Percentiles rank a stretch among this genome's conserved stretches.
Evolutionary conservation across 2,797 vertebrate species (phyloP).

Genomic region (Pipistrellus nathusii): DNA sequence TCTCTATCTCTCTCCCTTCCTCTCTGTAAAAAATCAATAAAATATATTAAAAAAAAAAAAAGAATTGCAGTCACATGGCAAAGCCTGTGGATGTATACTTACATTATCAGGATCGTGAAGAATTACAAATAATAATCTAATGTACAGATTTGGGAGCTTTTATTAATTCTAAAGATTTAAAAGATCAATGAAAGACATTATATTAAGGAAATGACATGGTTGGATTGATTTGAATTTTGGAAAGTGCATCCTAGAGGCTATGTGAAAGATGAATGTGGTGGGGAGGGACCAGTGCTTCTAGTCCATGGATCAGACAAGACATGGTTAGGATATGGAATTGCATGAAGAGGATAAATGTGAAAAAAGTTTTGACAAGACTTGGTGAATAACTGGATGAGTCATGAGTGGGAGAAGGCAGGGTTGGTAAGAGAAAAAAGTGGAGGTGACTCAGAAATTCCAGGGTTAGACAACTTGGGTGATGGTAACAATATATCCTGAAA

Average conservation of each 20-base stretch:
- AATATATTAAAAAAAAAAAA: no score
- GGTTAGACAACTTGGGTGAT: background rate
- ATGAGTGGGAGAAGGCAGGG: background rate
- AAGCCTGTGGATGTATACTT: background rate
- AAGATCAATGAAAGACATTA: background rate
- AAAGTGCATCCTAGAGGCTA: background rate
- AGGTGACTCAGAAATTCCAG: background rate
- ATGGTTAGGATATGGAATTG: background rate
- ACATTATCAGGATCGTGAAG: background rate
- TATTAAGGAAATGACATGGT: conserved; percentile 3
- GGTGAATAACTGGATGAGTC: background rate
- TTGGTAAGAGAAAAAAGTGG: background rate
- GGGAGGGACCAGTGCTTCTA: background rate
- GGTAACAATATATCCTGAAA: background rate
- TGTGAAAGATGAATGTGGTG: background rate
- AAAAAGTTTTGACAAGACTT: conserved; percentile 26
- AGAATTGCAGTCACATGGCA: conserved; percentile 35
- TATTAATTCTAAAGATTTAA: conserved; percentile 14
- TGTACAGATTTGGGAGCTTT: background rate
- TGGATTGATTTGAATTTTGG: conserved; percentile 19
- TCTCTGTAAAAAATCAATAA: no score
- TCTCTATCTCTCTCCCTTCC: no score
- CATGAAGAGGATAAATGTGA: background rate
- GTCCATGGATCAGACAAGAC: background rate
- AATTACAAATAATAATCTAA: conserved; percentile 15